Base-by-base conservation (phyloP, 2,113 vertebrate genomes). In the Xenus cinereus region DNA sequence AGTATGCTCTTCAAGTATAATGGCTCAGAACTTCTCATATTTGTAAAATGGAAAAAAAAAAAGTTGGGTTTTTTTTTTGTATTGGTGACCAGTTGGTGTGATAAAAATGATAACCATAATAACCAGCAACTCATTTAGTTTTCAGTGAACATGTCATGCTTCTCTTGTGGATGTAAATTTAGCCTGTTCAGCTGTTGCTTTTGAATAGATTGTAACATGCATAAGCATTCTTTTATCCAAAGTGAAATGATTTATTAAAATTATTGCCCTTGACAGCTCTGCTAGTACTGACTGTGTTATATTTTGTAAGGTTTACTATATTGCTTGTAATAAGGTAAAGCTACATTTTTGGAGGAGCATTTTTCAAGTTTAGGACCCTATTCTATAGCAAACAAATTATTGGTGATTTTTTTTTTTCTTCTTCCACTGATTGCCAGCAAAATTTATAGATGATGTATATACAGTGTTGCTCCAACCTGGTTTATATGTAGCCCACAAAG, bases 151-250 rank as follows among this genome's bases (percentile, higher is more conserved):
- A 37, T 84, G 85, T 95, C 69, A 82, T 51, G 77, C 74, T 91
- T 95, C 73, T 87, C 51, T 74, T 56, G 69, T 95, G 87, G 69
- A 60, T 84, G 62, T 96, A 92, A 92, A 92, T 91, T 94, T 89
- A 95, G 93, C 60, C 64, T 95, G 60, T 81, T 95, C 69, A 95
- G 64, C 80, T 89, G 51, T 95, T 97, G 89, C 80, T 95, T 94
- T 94, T 94, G 64, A 91, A 78, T 90, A 89, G 91, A 64, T 72
- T 89, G 73, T 94, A 84, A 94, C 30, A 82, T 35, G 91, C 76
- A n/a, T 69, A 94, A 85, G 50, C 41, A 63, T 95, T 83, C 64
- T 86, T 88, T 92, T 69, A 86, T 66, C 54, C 26, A 13, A 72
- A 92, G 56, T 68, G 77, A 60, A 87, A 43, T 1, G 51, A 82